phyloP scores from a whole-genome alignment of 2,113 vertebrate genomes.

The Hemicordylus capensis region DNA sequence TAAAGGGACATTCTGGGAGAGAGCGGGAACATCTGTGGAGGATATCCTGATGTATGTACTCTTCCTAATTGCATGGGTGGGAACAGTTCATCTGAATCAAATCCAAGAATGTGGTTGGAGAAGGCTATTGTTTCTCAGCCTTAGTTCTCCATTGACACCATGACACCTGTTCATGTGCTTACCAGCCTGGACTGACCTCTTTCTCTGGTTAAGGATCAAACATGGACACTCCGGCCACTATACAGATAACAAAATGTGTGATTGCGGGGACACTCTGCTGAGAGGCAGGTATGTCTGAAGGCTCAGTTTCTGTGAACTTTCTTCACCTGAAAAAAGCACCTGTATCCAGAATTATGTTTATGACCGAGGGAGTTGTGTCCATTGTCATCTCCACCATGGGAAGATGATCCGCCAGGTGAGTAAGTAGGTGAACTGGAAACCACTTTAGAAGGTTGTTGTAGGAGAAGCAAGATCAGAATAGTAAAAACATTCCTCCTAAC shows the following conservation, averaged over 20 bases:
- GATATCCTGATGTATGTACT: too few relatives aligned
- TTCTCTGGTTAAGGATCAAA: not conserved
- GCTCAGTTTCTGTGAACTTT: not conserved
- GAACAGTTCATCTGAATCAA: too few relatives aligned
- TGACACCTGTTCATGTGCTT: not conserved
- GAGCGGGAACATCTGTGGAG: too few relatives aligned
- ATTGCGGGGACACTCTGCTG: not conserved
- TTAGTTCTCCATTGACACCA: not conserved
- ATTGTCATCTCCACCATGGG: not conserved
- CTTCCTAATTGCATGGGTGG: too few relatives aligned
- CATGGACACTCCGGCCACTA: too few relatives aligned
- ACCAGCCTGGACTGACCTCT: not conserved
- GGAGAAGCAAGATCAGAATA: not conserved
- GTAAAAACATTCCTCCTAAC: not conserved
- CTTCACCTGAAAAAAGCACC: too few relatives aligned
- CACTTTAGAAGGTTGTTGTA: not conserved
- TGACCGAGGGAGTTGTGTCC: not conserved
- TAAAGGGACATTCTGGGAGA: too few relatives aligned
- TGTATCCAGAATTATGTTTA: not conserved
- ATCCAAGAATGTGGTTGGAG: too few relatives aligned
- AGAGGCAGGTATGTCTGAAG: not conserved
- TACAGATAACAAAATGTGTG: not conserved
- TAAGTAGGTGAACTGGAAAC: not conserved
- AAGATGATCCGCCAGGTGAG: not conserved
- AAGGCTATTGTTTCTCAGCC: not conserved